Base-by-base conservation (phyloP, 2,888 invertebrate genomes). In the Pyrgus malvae region DNA sequence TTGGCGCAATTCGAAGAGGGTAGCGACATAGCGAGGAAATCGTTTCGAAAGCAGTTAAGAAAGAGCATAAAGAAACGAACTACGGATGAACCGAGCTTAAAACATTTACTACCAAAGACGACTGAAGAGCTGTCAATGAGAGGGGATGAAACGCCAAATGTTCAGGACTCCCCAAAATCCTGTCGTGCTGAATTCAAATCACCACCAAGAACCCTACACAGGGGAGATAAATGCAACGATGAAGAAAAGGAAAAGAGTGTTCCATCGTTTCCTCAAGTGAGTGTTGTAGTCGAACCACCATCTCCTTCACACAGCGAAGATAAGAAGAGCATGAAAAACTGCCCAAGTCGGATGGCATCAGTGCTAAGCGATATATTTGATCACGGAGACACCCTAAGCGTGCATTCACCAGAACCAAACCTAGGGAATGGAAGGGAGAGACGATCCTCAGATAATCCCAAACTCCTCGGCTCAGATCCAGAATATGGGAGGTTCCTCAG, bases 1-100 rank as follows among this genome's bases (percentile, higher is more conserved):
- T 83, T 96, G 67, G 96, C 96, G 0, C 94, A 95, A 64, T 96
- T 96, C 69, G 95, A 94, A 57, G 96, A 96, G 81, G 96, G 95
- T 14, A 96, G 93, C 76, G 96, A 96, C 74, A 96, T 96, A 58
- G 95, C 94, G 0, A 91, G 95, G 41, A 92, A 93, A 73, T 96
- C 96, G 2, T 95, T 96, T 73, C 94, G 93, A 68, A 90, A 89
- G 58, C 83, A 84, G 9, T 56, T 87, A 3, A 76, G 76, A 35
- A 90, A 83, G 54, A 91, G 90, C 61, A 66, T 86, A 2, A 90
- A 90, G 61, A 91, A 91, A 46, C 76, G 80, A 12, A 67, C 71
- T 1, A 60, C 62, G 0, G 86, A 89, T 16, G 83, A 87, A 16
- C 60, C 69, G 0, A 77, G 71, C 38, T 56, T 83, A 4, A 86